Conservation (phyloP, 1,140 invertebrate genomes). For the Hesperophylax magnus region DNA sequence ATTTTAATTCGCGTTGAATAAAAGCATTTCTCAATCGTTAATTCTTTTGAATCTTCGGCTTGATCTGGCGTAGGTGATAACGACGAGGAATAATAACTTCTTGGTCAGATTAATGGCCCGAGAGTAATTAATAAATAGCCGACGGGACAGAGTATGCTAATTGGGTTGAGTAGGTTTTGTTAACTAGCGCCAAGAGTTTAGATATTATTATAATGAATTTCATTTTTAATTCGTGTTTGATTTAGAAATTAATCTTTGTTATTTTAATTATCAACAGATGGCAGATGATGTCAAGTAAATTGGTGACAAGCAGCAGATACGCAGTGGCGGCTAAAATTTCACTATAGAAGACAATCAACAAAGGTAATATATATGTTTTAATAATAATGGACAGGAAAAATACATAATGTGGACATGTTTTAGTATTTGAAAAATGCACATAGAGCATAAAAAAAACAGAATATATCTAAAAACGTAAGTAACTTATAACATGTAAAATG, state of each 20-base stretch:
- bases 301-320: not conserved
- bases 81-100: not conserved
- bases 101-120: not conserved
- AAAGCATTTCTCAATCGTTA: slow-evolving; percentile 25
- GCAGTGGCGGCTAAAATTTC: not conserved
- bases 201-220: not conserved
- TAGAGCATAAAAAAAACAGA: no score
- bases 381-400: no score
- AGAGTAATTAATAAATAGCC: not conserved
- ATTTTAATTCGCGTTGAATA: slow-evolving; percentile 14
- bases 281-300: not conserved
- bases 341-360: no score
- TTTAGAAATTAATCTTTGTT: not conserved
- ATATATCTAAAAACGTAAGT: no score
- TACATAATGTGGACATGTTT: no score
- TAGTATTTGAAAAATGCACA: no score
- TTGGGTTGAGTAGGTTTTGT: not conserved
- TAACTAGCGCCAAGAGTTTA: not conserved
- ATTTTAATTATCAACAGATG: slow-evolving; percentile 10
- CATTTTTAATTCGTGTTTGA: not conserved
- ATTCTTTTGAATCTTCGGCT: slow-evolving; percentile 8
- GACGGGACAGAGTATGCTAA: not conserved
- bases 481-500: no score
- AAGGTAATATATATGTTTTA: no score
- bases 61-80: slow-evolving; percentile 17